Evolutionary conservation across 2,797 vertebrate genomes (phyloP), one percentile per base, ranked within the genome.

Genomic region (Oreochromis mossambicus): DNA sequence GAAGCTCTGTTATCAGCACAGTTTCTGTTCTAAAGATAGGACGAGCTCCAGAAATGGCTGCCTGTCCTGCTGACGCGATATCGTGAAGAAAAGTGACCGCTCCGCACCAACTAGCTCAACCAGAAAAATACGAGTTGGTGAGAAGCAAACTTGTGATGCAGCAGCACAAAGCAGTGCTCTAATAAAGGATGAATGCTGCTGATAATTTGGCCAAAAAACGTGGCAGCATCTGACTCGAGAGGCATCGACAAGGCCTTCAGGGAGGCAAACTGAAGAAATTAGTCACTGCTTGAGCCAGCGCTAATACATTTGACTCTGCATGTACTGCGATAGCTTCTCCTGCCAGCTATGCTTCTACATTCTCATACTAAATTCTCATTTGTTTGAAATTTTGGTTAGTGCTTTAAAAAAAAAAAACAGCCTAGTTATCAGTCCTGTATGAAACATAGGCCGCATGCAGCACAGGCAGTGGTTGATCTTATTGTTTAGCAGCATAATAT

Each of bases 51-150:
- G 68, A 89, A 86, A 91, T 87, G 81, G 82, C 58, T 17, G 32
- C 77, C 34, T 50, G 29, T 77, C 29, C 76, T 81, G 26, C 70
- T 87, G 50, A 80, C 51, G 17, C 54, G 6, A 81, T 77, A 38
- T 83, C 8, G 29, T 80, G 70, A 51, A 56, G 68, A 82, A 15
- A 78, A 70, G 70, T 56, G 26, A 50, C 32, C 26, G 55, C 68
- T 77, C 81, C 48, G 26, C 68, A 82, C 77, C 34, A 5, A 87
- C 92, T 36, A 52, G 88, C 58, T 89, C 32, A 82, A 88, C 92
- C 79, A 80, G 86, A 88, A 82, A 86, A 36, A 75, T 26, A 55
- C 1, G 11, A 58, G 73, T 32, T 26, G 21, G n/a, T 54, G 8
- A 19, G 75, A 88, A 88, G 83, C 81, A 84, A 88, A 81, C 79